These are phyloP conservation scores for Acomys russatus DNA, from an alignment of 2,797 vertebrate genomes.

Conservation along the genomic window DNA sequence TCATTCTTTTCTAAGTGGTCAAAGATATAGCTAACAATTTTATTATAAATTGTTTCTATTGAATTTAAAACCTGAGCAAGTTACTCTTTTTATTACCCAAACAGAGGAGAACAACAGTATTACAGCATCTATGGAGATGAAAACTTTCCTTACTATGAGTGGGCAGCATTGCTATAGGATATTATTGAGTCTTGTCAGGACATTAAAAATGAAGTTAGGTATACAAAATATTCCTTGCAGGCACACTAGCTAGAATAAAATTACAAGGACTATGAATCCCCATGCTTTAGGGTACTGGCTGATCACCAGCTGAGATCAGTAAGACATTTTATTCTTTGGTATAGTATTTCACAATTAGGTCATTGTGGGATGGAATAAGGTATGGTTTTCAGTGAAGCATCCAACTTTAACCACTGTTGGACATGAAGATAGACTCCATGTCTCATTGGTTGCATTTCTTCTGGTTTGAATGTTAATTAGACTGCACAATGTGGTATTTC, in stretches of 20 bases:
- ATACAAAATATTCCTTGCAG: constrained; percentile 17
- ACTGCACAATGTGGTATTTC: constrained; percentile 47
- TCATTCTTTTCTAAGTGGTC: neutral
- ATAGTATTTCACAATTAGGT: constrained; percentile 34
- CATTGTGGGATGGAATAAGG: neutral
- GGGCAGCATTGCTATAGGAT: neutral
- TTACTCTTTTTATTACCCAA: neutral
- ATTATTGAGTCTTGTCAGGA: neutral
- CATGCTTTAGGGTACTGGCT: neutral
- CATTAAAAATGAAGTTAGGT: neutral
- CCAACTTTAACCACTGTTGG: neutral
- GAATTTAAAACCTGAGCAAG: neutral
- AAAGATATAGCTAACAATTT: constrained; percentile 1
- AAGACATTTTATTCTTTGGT: constrained; percentile 38
- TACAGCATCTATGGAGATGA: neutral
- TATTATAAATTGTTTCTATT: neutral
- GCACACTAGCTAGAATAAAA: constrained; percentile 18
- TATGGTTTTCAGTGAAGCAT: constrained; percentile 21
- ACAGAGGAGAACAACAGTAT: neutral
- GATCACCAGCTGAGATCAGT: neutral
- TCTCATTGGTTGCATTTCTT: constrained; percentile 22
- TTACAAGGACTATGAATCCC: constrained; percentile 47
- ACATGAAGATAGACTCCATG: constrained; percentile 16
- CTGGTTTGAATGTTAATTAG: constrained; percentile 30
- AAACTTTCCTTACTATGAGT: neutral